These are phyloP conservation scores for Tapera naevia DNA, from an alignment of 2,797 vertebrate species.

Conservation along the genomic window DNA sequence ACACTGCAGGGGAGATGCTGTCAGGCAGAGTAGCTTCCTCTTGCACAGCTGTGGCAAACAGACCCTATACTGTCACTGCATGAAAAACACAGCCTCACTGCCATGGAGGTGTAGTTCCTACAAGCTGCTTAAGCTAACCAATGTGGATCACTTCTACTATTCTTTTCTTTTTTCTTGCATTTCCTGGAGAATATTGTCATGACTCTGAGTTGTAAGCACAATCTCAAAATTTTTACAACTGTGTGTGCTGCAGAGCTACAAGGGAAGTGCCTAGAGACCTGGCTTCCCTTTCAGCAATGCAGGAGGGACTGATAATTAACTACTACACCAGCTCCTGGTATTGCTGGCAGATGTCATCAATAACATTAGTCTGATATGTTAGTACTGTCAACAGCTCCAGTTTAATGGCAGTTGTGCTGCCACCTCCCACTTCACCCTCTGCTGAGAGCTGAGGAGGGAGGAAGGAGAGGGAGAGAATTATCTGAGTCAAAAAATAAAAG, in stretches of 20 bases:
- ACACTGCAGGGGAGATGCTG: not conserved
- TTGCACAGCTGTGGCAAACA: not conserved
- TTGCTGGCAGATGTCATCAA: not conserved
- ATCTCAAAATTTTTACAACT: not conserved
- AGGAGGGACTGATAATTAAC: not conserved
- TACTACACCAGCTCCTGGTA: not conserved
- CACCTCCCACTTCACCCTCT: not conserved
- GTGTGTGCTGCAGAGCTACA: not conserved
- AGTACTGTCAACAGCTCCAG: not conserved
- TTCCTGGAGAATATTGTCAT: not conserved
- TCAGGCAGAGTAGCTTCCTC: not conserved
- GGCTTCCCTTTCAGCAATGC: not conserved
- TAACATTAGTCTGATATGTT: not conserved
- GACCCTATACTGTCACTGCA: fast-evolving
- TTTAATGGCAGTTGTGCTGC: not conserved
- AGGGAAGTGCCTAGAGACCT: not conserved
- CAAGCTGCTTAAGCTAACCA: not conserved
- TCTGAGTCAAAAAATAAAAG: constrained; percentile 28
- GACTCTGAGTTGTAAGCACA: not conserved
- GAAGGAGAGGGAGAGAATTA: not conserved
- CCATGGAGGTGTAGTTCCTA: not conserved
- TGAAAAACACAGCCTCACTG: not conserved
- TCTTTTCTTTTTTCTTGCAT: not conserved
- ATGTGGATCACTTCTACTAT: fast-evolving
- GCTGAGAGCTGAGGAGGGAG: not conserved